Evolutionary conservation across 2,888 invertebrate species (phyloP), one percentile per base, ranked within the genome.

Genomic region (Synergus umbraculus): DNA sequence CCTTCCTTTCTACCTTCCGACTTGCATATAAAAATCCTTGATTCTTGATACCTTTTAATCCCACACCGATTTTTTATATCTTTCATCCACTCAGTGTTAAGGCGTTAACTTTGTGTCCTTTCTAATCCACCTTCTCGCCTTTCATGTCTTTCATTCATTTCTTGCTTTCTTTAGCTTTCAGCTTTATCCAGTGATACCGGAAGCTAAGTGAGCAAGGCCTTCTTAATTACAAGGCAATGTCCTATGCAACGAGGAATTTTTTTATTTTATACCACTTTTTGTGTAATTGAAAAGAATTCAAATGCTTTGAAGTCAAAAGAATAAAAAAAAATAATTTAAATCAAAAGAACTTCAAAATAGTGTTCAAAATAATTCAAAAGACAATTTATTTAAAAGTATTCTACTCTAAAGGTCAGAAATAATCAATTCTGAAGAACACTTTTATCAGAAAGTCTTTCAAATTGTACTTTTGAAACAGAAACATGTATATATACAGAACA

Each of bases 1-100:
- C 58, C 64, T 65, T 65, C 66, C 49, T 67, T 76, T 7, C 63
- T 60, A 22, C 76, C 67, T 76, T 76, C 76, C 63, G 41, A 41
- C 76, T 63, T 78, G 13, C 66, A 60, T 60, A 22, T 60, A n/a
- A n/a, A 2, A 54, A n/a, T 54, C 54, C 9, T 54, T 54, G 8
- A n/a, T 54, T 54, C 54, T 54, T 54, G 2, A 54, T n/a, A 49
- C 46, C 46, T 49, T 67, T 67, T 46, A 67, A 67, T 67, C 44
- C 13, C 22, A 18, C 22, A 63, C 63, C 10, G 10, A 44, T 67
- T 65, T 15, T 4, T n/a, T 37, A 15, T 66, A n/a, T 41, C 29
- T 15, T 58, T 58, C 58, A 58, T 0, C 54, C n/a, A 15, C n/a
- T 15, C 12, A 54, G 4, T n/a, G 10, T 44, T 13, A 18, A 41